These are phyloP conservation scores for Corbicula japonica DNA, from an alignment of 2,888 invertebrate genomes.

Conservation along the genomic window DNA sequence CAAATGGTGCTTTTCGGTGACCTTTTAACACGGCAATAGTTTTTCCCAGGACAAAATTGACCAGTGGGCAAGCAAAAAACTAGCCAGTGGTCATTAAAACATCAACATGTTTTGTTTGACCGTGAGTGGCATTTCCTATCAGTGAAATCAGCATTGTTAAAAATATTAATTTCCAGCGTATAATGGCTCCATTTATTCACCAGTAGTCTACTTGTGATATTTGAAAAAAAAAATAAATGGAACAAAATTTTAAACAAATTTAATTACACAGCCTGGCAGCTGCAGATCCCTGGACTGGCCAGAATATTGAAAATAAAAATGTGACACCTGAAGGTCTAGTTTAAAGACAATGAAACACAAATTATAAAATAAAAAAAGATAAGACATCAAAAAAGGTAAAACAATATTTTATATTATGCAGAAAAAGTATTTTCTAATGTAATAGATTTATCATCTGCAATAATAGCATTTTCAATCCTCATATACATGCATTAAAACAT, in stretches of 20 bases:
- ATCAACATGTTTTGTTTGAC: constrained; percentile 55
- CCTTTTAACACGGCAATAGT: constrained; percentile 48
- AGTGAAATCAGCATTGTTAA: constrained; percentile 36
- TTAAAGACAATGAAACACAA: too few species aligned
- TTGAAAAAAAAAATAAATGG: constrained; percentile 2
- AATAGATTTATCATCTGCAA: too few species aligned
- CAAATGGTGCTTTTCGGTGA: constrained; percentile 48
- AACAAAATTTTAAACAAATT: not conserved
- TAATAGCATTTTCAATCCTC: too few species aligned
- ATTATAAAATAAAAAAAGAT: too few species aligned
- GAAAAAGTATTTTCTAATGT: too few species aligned
- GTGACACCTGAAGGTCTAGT: too few species aligned
- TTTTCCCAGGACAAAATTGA: constrained; percentile 61
- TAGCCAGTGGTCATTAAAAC: constrained; percentile 61
- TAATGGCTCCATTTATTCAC: constrained; percentile 9
- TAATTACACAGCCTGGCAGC: not conserved
- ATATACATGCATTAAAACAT: too few species aligned
- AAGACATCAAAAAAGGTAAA: too few species aligned
- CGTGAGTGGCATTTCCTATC: constrained; percentile 60
- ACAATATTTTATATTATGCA: too few species aligned
- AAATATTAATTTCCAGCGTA: constrained; percentile 37
- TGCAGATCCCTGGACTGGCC: constrained; percentile 6
- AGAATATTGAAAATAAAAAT: constrained; percentile 4
- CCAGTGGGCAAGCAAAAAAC: constrained; percentile 54
- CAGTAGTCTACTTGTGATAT: not conserved